Evolutionary conservation across 2,113 vertebrate genomes (phyloP).

Genomic region (Suncus etruscus): DNA sequence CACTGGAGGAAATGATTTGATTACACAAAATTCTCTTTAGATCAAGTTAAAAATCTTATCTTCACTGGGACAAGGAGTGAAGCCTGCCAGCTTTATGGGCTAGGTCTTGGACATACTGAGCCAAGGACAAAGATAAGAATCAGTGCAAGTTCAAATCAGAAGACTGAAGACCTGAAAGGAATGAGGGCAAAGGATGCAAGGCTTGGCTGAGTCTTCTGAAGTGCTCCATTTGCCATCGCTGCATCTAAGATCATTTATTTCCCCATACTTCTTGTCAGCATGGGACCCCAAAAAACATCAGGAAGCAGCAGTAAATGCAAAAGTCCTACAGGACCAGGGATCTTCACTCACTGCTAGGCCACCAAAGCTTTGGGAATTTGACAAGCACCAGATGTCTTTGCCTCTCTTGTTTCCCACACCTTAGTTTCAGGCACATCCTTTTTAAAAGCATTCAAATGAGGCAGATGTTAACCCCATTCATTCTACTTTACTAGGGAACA

Average conservation of each 20-base stretch:
- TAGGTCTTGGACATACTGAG: constrained; percentile 72
- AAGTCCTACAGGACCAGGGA: neutral
- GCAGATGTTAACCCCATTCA: constrained; percentile 72
- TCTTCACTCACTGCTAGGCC: constrained; percentile 45
- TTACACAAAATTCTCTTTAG: constrained; percentile 77
- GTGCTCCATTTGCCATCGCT: constrained; percentile 16
- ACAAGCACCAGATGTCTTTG: constrained; percentile 68
- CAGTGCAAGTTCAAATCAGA: constrained; percentile 71
- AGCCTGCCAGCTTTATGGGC: constrained; percentile 71
- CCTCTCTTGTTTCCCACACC: constrained; percentile 47
- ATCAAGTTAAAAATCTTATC: constrained; percentile 73
- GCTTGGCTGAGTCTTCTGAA: constrained; percentile 41
- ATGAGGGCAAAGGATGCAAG: constrained; percentile 52
- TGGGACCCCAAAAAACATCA: neutral
- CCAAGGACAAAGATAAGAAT: constrained; percentile 75
- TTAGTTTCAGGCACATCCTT: constrained; percentile 72
- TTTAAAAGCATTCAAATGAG: constrained; percentile 79
- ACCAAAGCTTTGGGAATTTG: constrained; percentile 58
- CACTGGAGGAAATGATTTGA: constrained; percentile 82
- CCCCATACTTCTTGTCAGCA: neutral
- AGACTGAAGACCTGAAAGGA: constrained; percentile 69
- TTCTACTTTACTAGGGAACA: constrained; percentile 68
- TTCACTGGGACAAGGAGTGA: constrained; percentile 68
- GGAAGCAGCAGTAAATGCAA: constrained; percentile 27
- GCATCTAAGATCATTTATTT: constrained; percentile 44